These are phyloP conservation scores for Lycia hirtaria DNA, from an alignment of 2,888 invertebrate species.

Conservation along the genomic window DNA sequence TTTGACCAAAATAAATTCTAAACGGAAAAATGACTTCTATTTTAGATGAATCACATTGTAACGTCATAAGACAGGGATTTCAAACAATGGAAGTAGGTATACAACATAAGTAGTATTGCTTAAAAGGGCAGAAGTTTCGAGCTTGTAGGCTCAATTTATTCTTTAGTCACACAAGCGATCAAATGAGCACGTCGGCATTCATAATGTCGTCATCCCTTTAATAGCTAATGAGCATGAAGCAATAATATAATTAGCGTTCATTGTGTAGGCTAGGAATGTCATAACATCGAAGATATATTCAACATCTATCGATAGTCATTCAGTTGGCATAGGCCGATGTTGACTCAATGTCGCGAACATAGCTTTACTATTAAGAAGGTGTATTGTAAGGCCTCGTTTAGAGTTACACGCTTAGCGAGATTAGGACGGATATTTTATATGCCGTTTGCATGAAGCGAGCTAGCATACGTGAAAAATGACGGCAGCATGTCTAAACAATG, in stretches of 20 bases:
- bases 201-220: conserved; percentile 29
- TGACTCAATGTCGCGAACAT: conserved; percentile 12
- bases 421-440: too few relatives aligned
- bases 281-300: conserved; percentile 17
- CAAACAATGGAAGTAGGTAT: background rate
- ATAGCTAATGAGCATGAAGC: conserved; percentile 31
- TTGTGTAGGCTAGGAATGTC: conserved; percentile 16
- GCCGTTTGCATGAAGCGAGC: too few relatives aligned
- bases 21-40: too few relatives aligned
- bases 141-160: conserved; percentile 14
- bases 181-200: conserved; percentile 21
- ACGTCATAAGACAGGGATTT: background rate
- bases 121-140: conserved; percentile 6
- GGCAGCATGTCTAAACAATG: too few relatives aligned
- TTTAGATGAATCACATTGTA: too few relatives aligned
- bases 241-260: conserved; percentile 25
- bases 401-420: too few relatives aligned
- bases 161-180: conserved; percentile 23
- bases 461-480: too few relatives aligned
- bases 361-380: background rate
- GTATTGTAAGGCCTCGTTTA: too few relatives aligned
- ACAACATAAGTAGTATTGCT: background rate
- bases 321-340: conserved; percentile 1
- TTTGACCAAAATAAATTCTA: too few relatives aligned
- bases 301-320: conserved; percentile 12